Base-by-base conservation (phyloP, 1,140 invertebrate species). In the Hycleus cichorii region DNA sequence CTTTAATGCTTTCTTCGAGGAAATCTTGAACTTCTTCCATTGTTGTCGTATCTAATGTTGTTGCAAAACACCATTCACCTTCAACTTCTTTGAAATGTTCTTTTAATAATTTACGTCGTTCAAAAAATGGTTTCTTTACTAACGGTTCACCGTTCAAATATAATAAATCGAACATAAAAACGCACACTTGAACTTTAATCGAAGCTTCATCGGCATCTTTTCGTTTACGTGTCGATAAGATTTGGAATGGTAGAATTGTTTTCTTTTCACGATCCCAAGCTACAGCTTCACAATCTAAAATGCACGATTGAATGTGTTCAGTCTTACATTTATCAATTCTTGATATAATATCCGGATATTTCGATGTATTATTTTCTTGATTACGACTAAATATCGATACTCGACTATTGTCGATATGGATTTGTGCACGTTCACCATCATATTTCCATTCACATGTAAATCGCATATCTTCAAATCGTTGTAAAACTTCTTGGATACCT, bases 391-490 rank as follows among this genome's bases (percentile, higher is more conserved):
- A 99, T 58, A 99, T 91, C 47, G 71, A 83, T 1, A 95, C 80
- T 10, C 80, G 78, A 0, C 87, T 85, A 63, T 86, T 77, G 26
- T 78, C 66, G 1, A 86, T 72, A 69, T 95, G 92, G 64, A 95
- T 91, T 80, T 99, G 97, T 3, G 95, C 97, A 70, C 97, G 78
- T 80, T 99, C 97, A 3, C 97, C 97, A 76, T 99, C 97, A 75
- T 99, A 99, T 75, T 99, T 99, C 83, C 88, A 99, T 80, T 99
- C 97, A 74, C 96, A 99, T 2, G 96, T 98, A 70, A 99, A 99
- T 68, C 90, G 87, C 64, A 90, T 77, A 27, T 87, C 84, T 58
- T 97, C 94, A 76, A 99, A 99, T 53, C 94, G 80, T 48, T 86
- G 81, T 3, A 99, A 75, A 10, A 99, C 91, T 76, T 99, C 95